Evolutionary conservation across 2,888 invertebrate species (phyloP).

Genomic region (Trachelus iudaicus): DNA sequence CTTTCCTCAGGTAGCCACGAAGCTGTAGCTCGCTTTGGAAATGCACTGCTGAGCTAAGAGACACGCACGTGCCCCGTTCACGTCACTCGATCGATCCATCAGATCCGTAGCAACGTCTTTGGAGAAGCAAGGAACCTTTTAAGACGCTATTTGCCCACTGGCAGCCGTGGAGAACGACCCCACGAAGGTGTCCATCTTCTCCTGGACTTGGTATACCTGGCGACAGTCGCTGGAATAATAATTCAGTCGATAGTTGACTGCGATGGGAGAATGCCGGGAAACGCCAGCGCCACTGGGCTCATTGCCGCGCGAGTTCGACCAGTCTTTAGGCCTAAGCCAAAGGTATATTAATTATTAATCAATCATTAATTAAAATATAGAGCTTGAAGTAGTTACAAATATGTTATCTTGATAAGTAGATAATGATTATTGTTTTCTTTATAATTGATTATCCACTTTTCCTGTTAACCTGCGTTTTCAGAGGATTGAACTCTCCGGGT

Average conservation of each 20-base stretch:
- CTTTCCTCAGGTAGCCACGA: not conserved
- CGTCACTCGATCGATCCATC: conserved; percentile 38
- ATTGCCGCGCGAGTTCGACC: conserved; percentile 56
- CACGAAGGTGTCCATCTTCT: not conserved
- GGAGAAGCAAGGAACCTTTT: not conserved
- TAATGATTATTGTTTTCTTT: not conserved
- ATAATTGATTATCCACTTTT: conserved; percentile 9
- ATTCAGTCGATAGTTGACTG: not conserved
- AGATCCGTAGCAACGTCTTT: conserved; percentile 42
- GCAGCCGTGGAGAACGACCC: not conserved
- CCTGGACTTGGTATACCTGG: not conserved
- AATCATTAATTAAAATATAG: conserved; percentile 1
- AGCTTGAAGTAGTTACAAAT: not conserved
- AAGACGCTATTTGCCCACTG: not conserved
- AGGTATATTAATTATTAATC: conserved; percentile 42
- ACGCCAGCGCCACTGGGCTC: conserved; percentile 57
- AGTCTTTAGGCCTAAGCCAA: conserved; percentile 48
- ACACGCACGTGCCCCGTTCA: conserved; percentile 17
- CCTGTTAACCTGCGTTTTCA: conserved; percentile 27
- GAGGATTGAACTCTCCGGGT: conserved; percentile 55
- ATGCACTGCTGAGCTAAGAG: not conserved
- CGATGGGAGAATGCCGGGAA: conserved; percentile 46
- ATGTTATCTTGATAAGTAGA: not conserved
- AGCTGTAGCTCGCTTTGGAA: not conserved
- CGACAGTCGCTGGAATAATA: not conserved